Percentiles rank a stretch among this genome's conserved stretches.
Conservation (phyloP, 2,113 vertebrate species). For the Xyrauchen texanus region DNA sequence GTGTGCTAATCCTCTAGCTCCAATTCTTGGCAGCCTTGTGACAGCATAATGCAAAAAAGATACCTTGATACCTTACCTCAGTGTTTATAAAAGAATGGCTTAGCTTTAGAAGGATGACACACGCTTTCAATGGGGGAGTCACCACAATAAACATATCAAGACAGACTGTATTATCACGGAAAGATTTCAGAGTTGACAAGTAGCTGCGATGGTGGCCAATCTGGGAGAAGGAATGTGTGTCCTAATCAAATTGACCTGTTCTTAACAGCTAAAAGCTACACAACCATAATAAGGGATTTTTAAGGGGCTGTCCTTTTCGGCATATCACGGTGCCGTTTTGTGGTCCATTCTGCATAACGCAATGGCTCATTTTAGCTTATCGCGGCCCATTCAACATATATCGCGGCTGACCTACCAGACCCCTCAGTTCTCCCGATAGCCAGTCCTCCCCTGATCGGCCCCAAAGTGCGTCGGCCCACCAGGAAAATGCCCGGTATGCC, state of each 20-base stretch:
- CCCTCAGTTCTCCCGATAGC: too few species aligned
- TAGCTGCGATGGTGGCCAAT: not conserved
- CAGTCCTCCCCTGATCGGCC: too few species aligned
- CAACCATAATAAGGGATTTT: too few species aligned
- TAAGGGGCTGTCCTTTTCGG: too few species aligned
- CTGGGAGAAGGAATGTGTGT: not conserved
- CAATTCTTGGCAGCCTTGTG: constrained; percentile 25
- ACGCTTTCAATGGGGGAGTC: not conserved
- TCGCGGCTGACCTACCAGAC: too few species aligned
- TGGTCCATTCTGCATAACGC: too few species aligned
- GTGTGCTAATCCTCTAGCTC: constrained; percentile 45
- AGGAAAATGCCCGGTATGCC: too few species aligned
- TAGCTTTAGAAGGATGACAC: not conserved
- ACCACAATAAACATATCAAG: not conserved
- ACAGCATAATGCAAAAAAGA: constrained; percentile 25
- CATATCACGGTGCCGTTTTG: too few species aligned
- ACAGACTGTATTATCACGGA: not conserved
- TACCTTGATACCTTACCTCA: constrained; percentile 9
- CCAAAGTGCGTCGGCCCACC: too few species aligned
- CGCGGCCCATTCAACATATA: too few species aligned
- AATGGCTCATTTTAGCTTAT: too few species aligned
- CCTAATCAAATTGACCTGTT: constrained; percentile 10
- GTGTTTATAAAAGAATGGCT: not conserved
- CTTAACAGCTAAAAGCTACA: not conserved
- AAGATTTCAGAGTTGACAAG: not conserved